These are phyloP conservation scores for Oeneis ivallda DNA, from an alignment of 2,888 invertebrate species.

Conservation along the genomic window DNA sequence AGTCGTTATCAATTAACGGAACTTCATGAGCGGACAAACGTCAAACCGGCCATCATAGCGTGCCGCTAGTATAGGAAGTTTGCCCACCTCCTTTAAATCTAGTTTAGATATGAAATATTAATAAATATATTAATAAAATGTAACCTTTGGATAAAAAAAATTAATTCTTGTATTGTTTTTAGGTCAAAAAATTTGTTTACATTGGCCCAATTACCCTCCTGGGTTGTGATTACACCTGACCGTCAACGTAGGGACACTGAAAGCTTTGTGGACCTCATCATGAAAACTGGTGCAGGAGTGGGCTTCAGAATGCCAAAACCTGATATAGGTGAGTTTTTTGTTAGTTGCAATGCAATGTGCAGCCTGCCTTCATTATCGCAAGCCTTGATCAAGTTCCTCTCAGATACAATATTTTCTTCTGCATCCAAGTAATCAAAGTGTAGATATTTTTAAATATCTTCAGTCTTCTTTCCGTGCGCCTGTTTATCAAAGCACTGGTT, in stretches of 20 bases:
- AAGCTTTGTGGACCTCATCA: slow-evolving; percentile 69
- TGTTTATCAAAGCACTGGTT: too few relatives aligned
- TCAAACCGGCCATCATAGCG: too few relatives aligned
- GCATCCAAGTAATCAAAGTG: too few relatives aligned
- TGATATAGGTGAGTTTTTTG: slow-evolving; percentile 53
- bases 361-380: too few relatives aligned
- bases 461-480: too few relatives aligned
- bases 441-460: too few relatives aligned
- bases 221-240: slow-evolving; percentile 78
- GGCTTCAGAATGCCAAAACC: slow-evolving; percentile 73
- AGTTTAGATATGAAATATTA: neutral
- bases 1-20: too few relatives aligned
- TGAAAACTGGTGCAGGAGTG: slow-evolving; percentile 65
- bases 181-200: slow-evolving; percentile 63
- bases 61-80: too few relatives aligned
- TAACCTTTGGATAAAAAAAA: neutral
- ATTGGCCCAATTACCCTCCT: slow-evolving; percentile 57
- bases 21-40: too few relatives aligned
- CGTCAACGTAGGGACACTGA: slow-evolving; percentile 63
- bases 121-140: neutral
- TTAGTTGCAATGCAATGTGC: too few relatives aligned
- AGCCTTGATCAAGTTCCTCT: neutral
- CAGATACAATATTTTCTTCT: neutral
- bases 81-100: neutral
- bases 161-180: slow-evolving; percentile 16